These are phyloP conservation scores for Marisa cornuarietis DNA, from an alignment of 1,140 invertebrate species.

Conservation along the genomic window DNA sequence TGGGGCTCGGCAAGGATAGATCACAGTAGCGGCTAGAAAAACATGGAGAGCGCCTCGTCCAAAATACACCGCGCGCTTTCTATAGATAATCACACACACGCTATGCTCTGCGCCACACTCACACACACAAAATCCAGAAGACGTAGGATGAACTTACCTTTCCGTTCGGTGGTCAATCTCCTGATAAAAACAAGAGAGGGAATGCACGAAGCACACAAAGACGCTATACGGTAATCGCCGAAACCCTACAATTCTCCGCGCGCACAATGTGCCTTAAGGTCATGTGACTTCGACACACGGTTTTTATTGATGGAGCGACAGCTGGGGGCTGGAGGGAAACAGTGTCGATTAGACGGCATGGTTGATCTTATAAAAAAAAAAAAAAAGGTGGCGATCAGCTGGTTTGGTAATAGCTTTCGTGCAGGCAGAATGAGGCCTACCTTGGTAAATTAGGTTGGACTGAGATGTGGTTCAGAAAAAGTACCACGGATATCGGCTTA, in stretches of 20 bases:
- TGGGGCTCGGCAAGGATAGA: background rate
- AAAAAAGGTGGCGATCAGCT: no score
- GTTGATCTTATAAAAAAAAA: no score
- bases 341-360: background rate
- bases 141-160: no score
- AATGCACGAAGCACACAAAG: constrained; percentile 17
- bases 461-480: no score
- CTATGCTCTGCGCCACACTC: no score
- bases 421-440: no score
- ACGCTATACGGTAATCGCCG: constrained; percentile 5
- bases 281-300: constrained; percentile 22
- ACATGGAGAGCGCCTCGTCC: background rate
- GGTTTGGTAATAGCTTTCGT: no score
- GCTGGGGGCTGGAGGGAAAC: constrained; percentile 14
- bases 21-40: background rate
- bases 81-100: no score
- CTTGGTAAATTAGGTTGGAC: no score
- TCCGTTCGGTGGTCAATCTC: background rate
- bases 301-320: constrained; percentile 22
- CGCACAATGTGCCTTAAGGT: constrained; percentile 23
- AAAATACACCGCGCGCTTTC: no score
- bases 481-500: no score
- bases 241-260: constrained; percentile 17
- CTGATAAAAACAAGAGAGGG: constrained; percentile 1
- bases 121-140: no score